These are phyloP conservation scores for Leptinotarsa lineolata DNA, from an alignment of 1,140 invertebrate genomes.

Conservation along the genomic window DNA sequence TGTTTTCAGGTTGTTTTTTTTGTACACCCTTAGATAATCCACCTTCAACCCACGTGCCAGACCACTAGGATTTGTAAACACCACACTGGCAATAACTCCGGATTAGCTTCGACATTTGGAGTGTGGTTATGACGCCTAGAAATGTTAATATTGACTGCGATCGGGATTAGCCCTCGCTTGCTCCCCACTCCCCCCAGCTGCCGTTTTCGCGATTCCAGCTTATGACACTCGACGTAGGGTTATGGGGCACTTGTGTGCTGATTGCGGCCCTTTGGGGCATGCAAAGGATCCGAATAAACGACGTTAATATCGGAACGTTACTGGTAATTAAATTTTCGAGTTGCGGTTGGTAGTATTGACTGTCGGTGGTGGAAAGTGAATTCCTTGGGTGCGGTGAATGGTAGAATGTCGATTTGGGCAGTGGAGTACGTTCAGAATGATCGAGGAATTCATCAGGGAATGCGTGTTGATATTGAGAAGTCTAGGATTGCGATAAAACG, in stretches of 20 bases:
- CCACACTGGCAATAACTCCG: constrained; percentile 48
- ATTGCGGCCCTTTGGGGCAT: constrained; percentile 25
- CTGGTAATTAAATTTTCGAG: constrained; percentile 25
- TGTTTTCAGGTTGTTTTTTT: no score
- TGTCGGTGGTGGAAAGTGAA: constrained; percentile 19
- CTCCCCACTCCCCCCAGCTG: neutral
- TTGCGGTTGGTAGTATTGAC: constrained; percentile 23
- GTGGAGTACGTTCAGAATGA: neutral
- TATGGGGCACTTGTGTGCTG: constrained; percentile 14
- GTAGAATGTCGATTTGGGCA: neutral
- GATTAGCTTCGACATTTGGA: constrained; percentile 52
- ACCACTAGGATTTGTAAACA: constrained; percentile 24
- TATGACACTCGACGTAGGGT: neutral
- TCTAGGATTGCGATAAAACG: no score
- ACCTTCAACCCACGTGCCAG: neutral
- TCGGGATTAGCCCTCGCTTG: constrained; percentile 25
- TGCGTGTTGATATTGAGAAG: no score
- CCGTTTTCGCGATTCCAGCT: neutral
- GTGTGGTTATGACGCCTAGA: constrained; percentile 52
- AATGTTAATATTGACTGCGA: constrained; percentile 52
- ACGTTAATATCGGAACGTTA: constrained; percentile 24
- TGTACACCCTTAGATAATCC: no score
- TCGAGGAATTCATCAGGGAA: no score
- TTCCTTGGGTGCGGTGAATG: neutral
- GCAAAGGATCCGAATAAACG: constrained; percentile 26